Evolutionary conservation across 2,888 invertebrate species (phyloP).

Genomic region (Panopea generosa): DNA sequence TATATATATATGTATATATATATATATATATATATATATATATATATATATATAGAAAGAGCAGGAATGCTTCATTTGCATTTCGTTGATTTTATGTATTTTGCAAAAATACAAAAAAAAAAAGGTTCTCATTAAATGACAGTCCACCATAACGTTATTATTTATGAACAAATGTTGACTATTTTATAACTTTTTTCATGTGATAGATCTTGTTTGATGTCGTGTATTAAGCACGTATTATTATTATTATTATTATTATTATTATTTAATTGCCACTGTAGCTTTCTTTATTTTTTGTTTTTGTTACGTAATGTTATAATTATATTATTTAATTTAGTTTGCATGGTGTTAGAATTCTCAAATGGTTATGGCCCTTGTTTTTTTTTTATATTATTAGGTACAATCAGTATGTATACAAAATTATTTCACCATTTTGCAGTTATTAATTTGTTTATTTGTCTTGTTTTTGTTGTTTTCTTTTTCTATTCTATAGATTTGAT

Average conservation of each 20-base stretch:
- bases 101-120: slow-evolving; percentile 1
- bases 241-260: slow-evolving; percentile 43
- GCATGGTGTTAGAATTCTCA: slow-evolving; percentile 63
- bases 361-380: slow-evolving; percentile 57
- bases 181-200: slow-evolving; percentile 54
- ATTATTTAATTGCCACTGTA: slow-evolving; percentile 62
- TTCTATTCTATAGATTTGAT: no score
- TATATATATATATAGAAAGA: no score
- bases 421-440: slow-evolving; percentile 1
- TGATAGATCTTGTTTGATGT: slow-evolving; percentile 49
- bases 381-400: slow-evolving; percentile 43
- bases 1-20: neutral
- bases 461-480: slow-evolving; percentile 25
- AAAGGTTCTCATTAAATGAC: neutral
- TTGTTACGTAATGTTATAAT: slow-evolving; percentile 64
- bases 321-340: slow-evolving; percentile 66
- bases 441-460: slow-evolving; percentile 3
- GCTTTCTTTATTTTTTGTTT: slow-evolving; percentile 63
- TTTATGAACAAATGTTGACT: slow-evolving; percentile 58
- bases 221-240: neutral
- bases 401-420: slow-evolving; percentile 53
- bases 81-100: slow-evolving; percentile 20
- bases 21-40: neutral
- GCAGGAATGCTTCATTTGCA: slow-evolving; percentile 14
- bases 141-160: slow-evolving; percentile 53